Conservation (phyloP, 2,888 invertebrate species). For the Catocala nupta region DNA sequence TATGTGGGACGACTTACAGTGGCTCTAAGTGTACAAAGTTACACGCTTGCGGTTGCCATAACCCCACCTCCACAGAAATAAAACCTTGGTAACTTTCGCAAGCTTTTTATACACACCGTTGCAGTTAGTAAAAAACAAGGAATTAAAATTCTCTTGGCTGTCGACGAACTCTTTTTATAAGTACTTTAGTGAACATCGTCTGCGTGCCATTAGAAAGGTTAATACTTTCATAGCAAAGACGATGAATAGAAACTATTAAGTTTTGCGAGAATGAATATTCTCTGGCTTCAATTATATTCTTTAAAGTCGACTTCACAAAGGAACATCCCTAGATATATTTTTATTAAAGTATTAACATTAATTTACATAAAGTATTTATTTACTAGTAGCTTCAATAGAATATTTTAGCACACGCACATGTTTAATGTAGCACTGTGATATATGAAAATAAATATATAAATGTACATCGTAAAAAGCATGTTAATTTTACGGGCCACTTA, state of each 20-base stretch:
- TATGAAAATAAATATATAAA: constrained; percentile 7
- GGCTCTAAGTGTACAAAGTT: constrained; percentile 73
- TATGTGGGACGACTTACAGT: constrained; percentile 71
- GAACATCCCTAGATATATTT: background rate
- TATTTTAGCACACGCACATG: background rate
- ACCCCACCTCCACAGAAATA: constrained; percentile 64
- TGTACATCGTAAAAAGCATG: constrained; percentile 41
- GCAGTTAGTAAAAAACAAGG: constrained; percentile 65
- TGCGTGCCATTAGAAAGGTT: constrained; percentile 13
- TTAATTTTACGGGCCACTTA: constrained; percentile 61
- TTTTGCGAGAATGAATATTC: background rate
- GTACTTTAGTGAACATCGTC: constrained; percentile 19
- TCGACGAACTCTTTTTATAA: constrained; percentile 51
- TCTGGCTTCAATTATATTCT: background rate
- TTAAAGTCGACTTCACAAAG: background rate
- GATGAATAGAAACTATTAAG: background rate
- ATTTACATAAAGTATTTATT: background rate
- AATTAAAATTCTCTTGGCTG: constrained; percentile 60
- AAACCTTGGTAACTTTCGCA: constrained; percentile 67
- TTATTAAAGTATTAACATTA: background rate
- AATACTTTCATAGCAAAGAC: constrained; percentile 6
- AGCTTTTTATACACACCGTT: constrained; percentile 68
- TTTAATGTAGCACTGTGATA: background rate
- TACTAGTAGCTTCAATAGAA: too few species aligned
- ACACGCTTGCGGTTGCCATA: constrained; percentile 64